These are phyloP conservation scores for Porphyrio hochstetteri DNA, from an alignment of 2,113 vertebrate species.

Conservation along the genomic window DNA sequence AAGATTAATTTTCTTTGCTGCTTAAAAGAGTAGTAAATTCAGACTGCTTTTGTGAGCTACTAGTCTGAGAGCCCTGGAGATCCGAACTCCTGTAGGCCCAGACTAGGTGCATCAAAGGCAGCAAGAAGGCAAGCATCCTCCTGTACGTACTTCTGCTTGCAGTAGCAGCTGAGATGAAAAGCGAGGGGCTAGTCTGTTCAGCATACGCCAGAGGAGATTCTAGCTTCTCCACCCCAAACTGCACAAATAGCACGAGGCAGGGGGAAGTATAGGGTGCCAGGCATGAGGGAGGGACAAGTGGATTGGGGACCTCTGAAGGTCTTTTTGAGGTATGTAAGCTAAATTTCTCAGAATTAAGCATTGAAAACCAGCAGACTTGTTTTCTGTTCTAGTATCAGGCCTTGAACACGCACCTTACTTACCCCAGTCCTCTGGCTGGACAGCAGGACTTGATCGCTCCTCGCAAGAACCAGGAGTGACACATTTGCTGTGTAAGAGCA, in stretches of 20 bases:
- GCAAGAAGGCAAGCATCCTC: background rate
- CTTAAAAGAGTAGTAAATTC: background rate
- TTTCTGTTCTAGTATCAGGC: background rate
- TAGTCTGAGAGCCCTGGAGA: background rate
- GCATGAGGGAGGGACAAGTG: background rate
- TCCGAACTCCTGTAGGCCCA: background rate
- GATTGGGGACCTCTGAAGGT: background rate
- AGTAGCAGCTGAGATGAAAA: background rate
- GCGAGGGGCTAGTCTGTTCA: background rate
- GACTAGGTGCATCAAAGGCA: background rate
- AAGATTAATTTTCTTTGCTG: conserved; percentile 33
- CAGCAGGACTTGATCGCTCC: background rate
- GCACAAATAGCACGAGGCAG: background rate
- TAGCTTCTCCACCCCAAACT: background rate
- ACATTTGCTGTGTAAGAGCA: background rate
- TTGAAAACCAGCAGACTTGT: background rate
- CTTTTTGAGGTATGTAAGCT: background rate
- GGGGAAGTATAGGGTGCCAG: background rate
- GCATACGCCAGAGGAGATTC: background rate
- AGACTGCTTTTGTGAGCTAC: background rate
- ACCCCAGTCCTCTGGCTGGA: background rate
- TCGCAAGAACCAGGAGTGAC: background rate
- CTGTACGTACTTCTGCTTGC: background rate
- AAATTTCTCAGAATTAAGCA: background rate
- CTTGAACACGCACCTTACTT: background rate